Conservation (phyloP, 2,888 invertebrate genomes). For the Conomelus anceps region DNA sequence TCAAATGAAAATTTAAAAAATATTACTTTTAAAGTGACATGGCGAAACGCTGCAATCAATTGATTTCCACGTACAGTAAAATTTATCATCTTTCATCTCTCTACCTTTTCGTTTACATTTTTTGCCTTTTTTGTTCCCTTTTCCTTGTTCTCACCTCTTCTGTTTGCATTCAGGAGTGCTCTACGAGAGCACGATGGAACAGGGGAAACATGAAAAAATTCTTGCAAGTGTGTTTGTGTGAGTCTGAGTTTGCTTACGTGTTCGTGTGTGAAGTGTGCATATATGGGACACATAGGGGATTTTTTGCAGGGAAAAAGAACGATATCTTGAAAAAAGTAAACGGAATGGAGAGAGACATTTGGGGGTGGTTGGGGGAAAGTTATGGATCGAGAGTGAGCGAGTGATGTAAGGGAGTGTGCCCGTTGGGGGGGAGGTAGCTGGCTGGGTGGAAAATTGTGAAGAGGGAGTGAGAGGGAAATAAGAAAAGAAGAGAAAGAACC, state of each 20-base stretch:
- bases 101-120: background rate
- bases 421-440: background rate
- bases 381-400: background rate
- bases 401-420: slow-evolving; percentile 16
- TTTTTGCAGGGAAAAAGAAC: background rate
- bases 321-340: background rate
- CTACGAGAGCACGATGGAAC: background rate
- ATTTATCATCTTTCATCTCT: no score
- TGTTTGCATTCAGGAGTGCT: background rate
- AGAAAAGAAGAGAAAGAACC: background rate
- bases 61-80: no score
- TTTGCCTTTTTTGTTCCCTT: slow-evolving; percentile 12
- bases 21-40: no score
- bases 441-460: background rate
- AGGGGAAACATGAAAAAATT: background rate
- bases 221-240: background rate
- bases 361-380: slow-evolving; percentile 9
- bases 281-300: background rate
- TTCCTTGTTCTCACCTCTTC: slow-evolving; percentile 11
- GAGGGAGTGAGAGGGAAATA: background rate
- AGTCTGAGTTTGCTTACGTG: background rate
- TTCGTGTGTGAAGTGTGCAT: slow-evolving; percentile 1
- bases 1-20: no score
- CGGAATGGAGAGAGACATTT: background rate
- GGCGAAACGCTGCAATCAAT: no score